Conservation (phyloP, 2,888 invertebrate genomes). For the Dryomyza anilis region DNA sequence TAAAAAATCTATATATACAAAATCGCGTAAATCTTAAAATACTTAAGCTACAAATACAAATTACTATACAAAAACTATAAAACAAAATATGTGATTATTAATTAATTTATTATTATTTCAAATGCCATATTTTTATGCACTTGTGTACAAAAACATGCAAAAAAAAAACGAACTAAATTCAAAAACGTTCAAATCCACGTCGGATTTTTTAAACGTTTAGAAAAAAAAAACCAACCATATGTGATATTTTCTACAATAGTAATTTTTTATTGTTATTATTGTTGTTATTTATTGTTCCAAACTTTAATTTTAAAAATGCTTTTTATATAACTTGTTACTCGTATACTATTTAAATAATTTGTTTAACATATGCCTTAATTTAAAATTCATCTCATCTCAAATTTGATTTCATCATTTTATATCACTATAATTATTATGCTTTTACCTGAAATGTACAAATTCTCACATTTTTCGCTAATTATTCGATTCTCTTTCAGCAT, state of each 20-base stretch:
- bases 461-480: too few relatives aligned
- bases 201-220: too few relatives aligned
- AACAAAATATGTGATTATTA: constrained; percentile 15
- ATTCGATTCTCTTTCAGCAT: too few relatives aligned
- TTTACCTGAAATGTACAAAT: too few relatives aligned
- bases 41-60: constrained; percentile 6
- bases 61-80: constrained; percentile 11
- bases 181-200: not conserved
- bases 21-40: not conserved
- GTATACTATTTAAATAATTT: not conserved
- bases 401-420: not conserved
- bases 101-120: constrained; percentile 3
- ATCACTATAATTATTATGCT: not conserved
- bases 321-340: not conserved
- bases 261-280: constrained; percentile 22
- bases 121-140: constrained; percentile 14
- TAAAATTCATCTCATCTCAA: not conserved
- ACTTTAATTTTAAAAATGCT: not conserved
- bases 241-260: constrained; percentile 37
- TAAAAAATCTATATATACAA: not conserved
- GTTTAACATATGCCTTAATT: not conserved
- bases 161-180: constrained; percentile 1
- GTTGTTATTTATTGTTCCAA: not conserved
- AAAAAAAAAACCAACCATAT: constrained; percentile 35
- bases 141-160: not conserved